These are phyloP conservation scores for Plutomurus gul DNA, from an alignment of 1,140 invertebrate genomes.

Conservation along the genomic window DNA sequence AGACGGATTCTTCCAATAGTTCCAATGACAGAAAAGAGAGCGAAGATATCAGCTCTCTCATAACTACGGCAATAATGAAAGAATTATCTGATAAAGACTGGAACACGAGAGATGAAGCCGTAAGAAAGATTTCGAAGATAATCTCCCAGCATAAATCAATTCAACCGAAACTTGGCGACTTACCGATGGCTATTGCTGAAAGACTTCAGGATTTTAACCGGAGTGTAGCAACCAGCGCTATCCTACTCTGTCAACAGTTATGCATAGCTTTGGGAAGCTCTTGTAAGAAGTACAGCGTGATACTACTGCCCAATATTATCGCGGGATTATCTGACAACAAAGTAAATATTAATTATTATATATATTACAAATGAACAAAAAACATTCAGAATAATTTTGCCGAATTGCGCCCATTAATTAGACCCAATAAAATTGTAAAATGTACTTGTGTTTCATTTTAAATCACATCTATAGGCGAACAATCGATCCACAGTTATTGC, in stretches of 20 bases:
- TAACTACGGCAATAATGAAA: conserved; percentile 77
- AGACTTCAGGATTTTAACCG: conserved; percentile 87
- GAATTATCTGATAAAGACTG: conserved; percentile 92
- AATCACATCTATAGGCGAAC: conserved; percentile 65
- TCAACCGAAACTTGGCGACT: conserved; percentile 83
- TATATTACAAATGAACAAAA: no score
- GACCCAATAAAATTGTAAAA: neutral
- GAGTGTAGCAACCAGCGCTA: conserved; percentile 80
- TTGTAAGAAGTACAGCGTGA: conserved; percentile 76
- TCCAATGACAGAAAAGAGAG: neutral
- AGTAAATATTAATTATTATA: no score
- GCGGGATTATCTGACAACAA: conserved; percentile 72
- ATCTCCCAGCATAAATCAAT: conserved; percentile 75
- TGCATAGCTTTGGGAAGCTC: conserved; percentile 79
- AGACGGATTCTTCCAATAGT: neutral
- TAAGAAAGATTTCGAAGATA: conserved; percentile 74
- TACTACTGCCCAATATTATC: conserved; percentile 82
- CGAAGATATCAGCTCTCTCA: conserved; percentile 81
- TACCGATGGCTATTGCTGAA: conserved; percentile 75
- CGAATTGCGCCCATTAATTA: no score
- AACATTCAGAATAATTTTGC: no score
- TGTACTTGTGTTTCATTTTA: neutral
- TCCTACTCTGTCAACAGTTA: conserved; percentile 79
- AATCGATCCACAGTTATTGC: conserved; percentile 76
- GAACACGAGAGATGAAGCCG: conserved; percentile 77